Evolutionary conservation across 2,113 vertebrate genomes (phyloP).

Genomic region (Triplophysa siluroides): DNA sequence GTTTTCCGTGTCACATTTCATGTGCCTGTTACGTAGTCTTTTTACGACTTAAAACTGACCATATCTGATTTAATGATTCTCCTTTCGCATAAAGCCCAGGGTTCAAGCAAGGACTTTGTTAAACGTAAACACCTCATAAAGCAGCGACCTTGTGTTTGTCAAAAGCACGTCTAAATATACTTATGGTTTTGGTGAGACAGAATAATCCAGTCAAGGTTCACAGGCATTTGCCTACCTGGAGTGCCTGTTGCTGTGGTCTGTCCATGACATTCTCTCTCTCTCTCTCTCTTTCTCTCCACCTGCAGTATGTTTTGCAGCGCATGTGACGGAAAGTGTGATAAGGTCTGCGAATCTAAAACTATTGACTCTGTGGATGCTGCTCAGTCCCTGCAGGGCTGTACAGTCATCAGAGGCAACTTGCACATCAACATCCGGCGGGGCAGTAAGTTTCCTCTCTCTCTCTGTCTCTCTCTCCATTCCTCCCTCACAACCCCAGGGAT

Average conservation of each 20-base stretch:
- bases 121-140: conserved; percentile 57
- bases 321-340: conserved; percentile 93
- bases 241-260: conserved; percentile 5
- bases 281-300: conserved; percentile 3
- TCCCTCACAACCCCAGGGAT: background rate
- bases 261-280: conserved; percentile 39
- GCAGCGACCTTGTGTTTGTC: conserved; percentile 57
- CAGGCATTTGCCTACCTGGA: conserved; percentile 20
- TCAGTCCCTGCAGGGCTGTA: conserved; percentile 91
- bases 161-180: conserved; percentile 52
- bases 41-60: conserved; percentile 46
- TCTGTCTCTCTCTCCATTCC: background rate
- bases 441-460: conserved; percentile 79
- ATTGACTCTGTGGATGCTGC: conserved; percentile 94
- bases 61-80: conserved; percentile 58
- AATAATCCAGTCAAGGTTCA: conserved; percentile 28
- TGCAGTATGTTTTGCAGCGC: conserved; percentile 92
- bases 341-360: conserved; percentile 81
- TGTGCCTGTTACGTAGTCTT: background rate
- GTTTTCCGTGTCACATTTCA: conserved; percentile 51
- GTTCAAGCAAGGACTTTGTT: conserved; percentile 59
- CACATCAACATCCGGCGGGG: conserved; percentile 95
- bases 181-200: conserved; percentile 46
- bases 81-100: conserved; percentile 57
- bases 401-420: conserved; percentile 90